Evolutionary conservation across 2,888 invertebrate species (phyloP).

Genomic region (Cosmorhoe ocellata): DNA sequence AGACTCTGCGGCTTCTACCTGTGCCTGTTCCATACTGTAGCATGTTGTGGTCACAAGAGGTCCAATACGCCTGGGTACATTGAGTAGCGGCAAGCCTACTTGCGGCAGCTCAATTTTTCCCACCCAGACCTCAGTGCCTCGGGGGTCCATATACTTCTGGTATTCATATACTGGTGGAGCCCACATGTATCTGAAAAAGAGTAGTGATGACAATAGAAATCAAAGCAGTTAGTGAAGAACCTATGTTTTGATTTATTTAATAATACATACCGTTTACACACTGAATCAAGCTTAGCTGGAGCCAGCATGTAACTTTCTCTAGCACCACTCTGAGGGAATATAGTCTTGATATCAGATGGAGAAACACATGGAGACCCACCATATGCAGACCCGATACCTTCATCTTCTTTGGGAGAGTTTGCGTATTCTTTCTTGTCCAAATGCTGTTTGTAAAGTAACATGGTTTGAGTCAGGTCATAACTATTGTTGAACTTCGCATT

Average conservation of each 20-base stretch:
- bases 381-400: slow-evolving; percentile 65
- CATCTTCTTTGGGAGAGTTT: slow-evolving; percentile 61
- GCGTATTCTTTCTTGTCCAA: slow-evolving; percentile 67
- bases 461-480: slow-evolving; percentile 63
- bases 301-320: slow-evolving; percentile 53
- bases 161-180: slow-evolving; percentile 59
- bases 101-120: slow-evolving; percentile 61
- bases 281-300: slow-evolving; percentile 67
- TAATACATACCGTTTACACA: slow-evolving; percentile 63
- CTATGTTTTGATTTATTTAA: too few species aligned
- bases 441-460: slow-evolving; percentile 73
- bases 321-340: slow-evolving; percentile 22
- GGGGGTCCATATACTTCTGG: slow-evolving; percentile 53
- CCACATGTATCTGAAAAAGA: slow-evolving; percentile 63
- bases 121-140: slow-evolving; percentile 55
- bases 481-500: slow-evolving; percentile 76
- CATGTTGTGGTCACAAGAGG: slow-evolving; percentile 57
- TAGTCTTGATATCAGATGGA: slow-evolving; percentile 44
- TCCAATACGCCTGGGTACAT: slow-evolving; percentile 50
- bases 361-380: slow-evolving; percentile 62
- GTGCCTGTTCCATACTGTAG: slow-evolving; percentile 55
- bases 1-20: slow-evolving; percentile 62
- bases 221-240: too few species aligned
- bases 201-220: background rate
- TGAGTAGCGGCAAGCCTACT: slow-evolving; percentile 58